Conservation (phyloP, 2,797 vertebrate species). For the Manis javanica region DNA sequence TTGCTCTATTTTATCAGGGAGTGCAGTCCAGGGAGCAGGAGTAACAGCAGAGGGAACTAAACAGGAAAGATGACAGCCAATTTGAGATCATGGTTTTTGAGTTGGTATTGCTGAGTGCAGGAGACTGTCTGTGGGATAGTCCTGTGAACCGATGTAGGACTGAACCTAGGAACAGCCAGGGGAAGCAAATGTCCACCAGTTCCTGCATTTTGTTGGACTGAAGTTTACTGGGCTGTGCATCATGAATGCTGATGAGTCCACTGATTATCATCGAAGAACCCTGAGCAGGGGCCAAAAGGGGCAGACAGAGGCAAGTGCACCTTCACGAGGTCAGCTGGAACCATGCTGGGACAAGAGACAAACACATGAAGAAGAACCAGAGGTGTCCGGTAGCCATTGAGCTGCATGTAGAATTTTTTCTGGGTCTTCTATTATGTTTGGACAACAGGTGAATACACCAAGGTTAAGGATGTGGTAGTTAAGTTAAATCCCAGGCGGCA, state of each 20-base stretch:
- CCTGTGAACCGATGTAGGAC: background rate
- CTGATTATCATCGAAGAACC: background rate
- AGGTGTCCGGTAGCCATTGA: background rate
- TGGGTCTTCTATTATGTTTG: background rate
- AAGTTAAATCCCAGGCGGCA: background rate
- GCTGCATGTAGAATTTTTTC: background rate
- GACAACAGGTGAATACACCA: background rate
- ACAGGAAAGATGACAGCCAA: background rate
- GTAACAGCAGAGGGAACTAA: background rate
- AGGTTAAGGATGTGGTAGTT: background rate
- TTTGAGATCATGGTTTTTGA: background rate
- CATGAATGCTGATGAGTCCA: background rate
- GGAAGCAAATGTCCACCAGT: background rate
- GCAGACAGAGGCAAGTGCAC: background rate
- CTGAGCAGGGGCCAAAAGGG: background rate
- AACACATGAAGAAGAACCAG: background rate
- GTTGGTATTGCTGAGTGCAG: background rate
- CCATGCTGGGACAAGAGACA: background rate
- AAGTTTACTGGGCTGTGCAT: background rate
- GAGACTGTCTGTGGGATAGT: background rate
- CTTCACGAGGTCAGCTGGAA: background rate
- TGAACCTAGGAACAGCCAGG: background rate
- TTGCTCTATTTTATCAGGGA: background rate
- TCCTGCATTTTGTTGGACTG: background rate
- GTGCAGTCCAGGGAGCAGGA: background rate